phyloP scores from a whole-genome alignment of 1,140 invertebrate genomes.

The Drosophila nigromelanica region DNA sequence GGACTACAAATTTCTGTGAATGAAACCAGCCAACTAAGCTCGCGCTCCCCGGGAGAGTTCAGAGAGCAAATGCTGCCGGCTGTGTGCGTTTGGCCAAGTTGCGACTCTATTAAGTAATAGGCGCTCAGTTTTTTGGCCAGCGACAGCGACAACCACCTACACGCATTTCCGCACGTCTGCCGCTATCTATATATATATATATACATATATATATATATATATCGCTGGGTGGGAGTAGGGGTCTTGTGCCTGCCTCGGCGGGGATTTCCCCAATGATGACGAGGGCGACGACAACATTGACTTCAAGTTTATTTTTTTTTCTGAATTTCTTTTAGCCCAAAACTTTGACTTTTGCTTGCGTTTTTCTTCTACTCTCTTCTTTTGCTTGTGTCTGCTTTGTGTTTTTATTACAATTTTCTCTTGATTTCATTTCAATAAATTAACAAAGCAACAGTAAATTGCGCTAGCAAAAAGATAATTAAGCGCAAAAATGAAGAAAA shows the following conservation, averaged over 20 bases:
- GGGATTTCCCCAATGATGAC: conserved; percentile 38
- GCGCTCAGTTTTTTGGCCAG: conserved; percentile 63
- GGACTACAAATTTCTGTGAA: conserved; percentile 56
- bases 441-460: conserved; percentile 72
- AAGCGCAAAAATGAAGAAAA: conserved; percentile 42
- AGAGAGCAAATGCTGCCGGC: conserved; percentile 22
- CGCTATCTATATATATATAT: too few species aligned
- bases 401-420: conserved; percentile 71
- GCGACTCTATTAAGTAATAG: conserved; percentile 79
- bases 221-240: background rate
- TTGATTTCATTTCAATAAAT: conserved; percentile 79
- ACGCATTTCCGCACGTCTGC: conserved; percentile 40
- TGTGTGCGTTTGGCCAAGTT: conserved; percentile 51
- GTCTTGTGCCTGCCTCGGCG: background rate
- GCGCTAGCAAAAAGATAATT: conserved; percentile 60
- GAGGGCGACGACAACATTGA: background rate
- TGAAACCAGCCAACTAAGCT: conserved; percentile 47
- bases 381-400: background rate
- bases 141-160: conserved; percentile 24
- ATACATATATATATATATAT: too few species aligned
- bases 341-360: conserved; percentile 13
- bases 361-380: background rate
- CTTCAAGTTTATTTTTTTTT: background rate
- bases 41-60: conserved; percentile 4
- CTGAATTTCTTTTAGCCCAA: background rate